A percentile compares a stretch with the other conserved stretches of the same genome.
Evolutionary conservation across 2,888 invertebrate genomes (phyloP).

Genomic region (Tenthredo amoena): DNA sequence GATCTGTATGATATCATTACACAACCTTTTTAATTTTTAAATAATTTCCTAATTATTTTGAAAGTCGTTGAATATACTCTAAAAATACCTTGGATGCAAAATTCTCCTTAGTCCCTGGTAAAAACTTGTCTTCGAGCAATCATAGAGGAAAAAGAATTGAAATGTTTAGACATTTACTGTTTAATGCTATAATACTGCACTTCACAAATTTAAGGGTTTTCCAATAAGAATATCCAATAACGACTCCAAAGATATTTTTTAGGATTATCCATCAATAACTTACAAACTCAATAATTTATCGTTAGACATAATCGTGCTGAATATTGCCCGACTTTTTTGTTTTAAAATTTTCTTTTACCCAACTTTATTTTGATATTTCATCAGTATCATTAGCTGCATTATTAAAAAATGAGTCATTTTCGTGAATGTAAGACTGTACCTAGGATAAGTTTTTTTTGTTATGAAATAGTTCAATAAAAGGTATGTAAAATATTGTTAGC

Average conservation of each 20-base stretch:
- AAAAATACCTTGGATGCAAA: background rate
- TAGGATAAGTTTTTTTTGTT: background rate
- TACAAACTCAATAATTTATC: background rate
- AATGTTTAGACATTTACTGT: no score
- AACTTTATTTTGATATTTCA: background rate
- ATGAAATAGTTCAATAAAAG: background rate
- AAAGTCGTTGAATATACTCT: background rate
- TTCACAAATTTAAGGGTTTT: no score
- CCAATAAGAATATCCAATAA: background rate
- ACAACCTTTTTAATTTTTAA: background rate
- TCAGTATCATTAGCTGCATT: background rate
- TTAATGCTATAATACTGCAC: no score
- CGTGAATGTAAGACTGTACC: background rate
- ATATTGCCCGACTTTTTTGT: background rate
- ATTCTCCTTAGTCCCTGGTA: no score
- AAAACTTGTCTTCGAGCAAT: no score
- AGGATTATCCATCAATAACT: background rate
- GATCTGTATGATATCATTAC: background rate
- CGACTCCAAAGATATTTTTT: constrained; percentile 6
- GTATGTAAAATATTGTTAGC: background rate
- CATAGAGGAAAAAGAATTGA: no score
- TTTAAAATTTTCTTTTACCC: background rate
- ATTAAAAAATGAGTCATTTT: background rate
- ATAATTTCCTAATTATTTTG: background rate
- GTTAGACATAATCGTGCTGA: background rate